These are phyloP conservation scores for Chondrilla cf. caribensis DNA, from an alignment of 37 sponge, comb jelly and placozoan species.

Conservation along the genomic window DNA sequence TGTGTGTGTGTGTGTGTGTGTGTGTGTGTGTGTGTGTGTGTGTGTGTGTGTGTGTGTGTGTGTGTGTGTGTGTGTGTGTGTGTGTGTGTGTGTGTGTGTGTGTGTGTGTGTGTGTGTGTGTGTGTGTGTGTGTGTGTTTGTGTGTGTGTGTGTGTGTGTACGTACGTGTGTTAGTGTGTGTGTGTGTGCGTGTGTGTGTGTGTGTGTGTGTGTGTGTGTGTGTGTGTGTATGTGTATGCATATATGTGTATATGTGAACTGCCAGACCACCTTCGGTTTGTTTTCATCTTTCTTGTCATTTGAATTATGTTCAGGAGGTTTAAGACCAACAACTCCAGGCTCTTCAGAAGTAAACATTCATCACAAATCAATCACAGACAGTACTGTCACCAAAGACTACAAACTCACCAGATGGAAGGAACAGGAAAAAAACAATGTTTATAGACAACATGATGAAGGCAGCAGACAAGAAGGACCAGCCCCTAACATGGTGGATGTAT, in stretches of 20 bases:
- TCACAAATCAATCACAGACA: too few relatives aligned
- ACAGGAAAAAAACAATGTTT: constrained; percentile 8
- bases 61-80: too few relatives aligned
- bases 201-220: neutral
- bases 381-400: neutral
- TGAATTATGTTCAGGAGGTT: neutral
- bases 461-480: constrained; percentile 35
- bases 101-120: too few relatives aligned
- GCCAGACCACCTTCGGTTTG: neutral
- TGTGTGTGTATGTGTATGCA: neutral
- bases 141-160: too few relatives aligned
- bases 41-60: too few relatives aligned
- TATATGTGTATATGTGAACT: neutral
- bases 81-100: too few relatives aligned
- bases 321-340: neutral
- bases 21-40: neutral
- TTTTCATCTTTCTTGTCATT: neutral
- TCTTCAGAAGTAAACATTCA: neutral
- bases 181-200: too few relatives aligned
- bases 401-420: constrained; percentile 15
- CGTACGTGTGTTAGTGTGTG: too few relatives aligned
- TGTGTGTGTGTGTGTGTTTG: too few relatives aligned
- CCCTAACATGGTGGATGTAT: constrained; percentile 20
- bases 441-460: constrained; percentile 15
- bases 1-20: constrained; percentile 16